Evolutionary conservation across 2,113 vertebrate genomes (phyloP), one percentile per base, ranked within the genome.

Genomic region (Oostethus manadensis): DNA sequence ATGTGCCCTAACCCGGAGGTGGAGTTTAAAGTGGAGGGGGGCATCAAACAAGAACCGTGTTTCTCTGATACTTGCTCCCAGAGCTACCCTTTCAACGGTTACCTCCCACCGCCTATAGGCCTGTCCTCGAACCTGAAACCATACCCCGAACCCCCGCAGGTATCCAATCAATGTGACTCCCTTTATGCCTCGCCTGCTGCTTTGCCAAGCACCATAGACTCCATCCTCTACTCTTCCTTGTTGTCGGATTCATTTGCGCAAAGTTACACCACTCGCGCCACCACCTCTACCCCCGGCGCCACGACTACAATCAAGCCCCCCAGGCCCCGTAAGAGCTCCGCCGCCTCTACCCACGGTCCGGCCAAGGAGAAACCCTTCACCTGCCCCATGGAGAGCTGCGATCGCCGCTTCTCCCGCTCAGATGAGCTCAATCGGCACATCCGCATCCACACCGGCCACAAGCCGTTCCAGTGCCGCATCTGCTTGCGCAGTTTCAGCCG

Each of bases 381-480:
- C 33, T 98, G 95, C 87, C 96, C 96, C 0, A 94, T 97, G 83
- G 94, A 96, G 71, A 96, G 87, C 88, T 98, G 96, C 72, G 85
- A 97, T 75, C 87, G 96, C 29, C 94, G 95, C 82, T 98, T 98
- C 58, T 96, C 96, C 5, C 91, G 96, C 64, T 98, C 96, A 0
- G 96, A 98, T 14, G 95, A 97, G 86, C 94, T 98, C 78, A 98
- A 97, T 83, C 77, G 95, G 64, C 96, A 97, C 91, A 93, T 98
- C 68, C 94, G 96, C 47, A 98, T 97, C 88, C 96, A 98, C 80
- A 97, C 96, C 0, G 96, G 96, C 56, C 96, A 98, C 92, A 98
- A 98, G 56, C 96, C 95, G 38, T 98, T 98, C 89, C 95, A 97
- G 88, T 98, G 96, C 86, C 94, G 96, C 86, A 96, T 98, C 88